Percentiles rank a stretch among this genome's conserved stretches.
Conservation (phyloP, 2,797 vertebrate species). For the Siniperca obscura region DNA sequence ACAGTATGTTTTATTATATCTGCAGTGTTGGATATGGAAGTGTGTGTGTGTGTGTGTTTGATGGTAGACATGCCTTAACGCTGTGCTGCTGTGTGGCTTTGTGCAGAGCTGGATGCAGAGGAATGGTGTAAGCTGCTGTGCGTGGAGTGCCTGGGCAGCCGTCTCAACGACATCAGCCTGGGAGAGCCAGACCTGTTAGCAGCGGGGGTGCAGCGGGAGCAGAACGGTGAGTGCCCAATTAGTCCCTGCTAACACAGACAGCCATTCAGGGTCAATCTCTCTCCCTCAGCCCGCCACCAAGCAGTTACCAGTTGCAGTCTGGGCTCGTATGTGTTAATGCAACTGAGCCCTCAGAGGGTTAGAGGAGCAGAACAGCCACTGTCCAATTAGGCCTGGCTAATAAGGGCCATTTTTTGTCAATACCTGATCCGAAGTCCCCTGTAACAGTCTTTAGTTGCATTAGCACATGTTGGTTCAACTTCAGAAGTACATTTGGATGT, state of each 20-base stretch:
- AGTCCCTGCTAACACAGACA: slow-evolving; percentile 76
- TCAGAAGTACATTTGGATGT: slow-evolving; percentile 45
- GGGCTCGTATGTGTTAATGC: slow-evolving; percentile 67
- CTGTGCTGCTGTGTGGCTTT: slow-evolving; percentile 45
- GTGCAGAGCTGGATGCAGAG: slow-evolving; percentile 96
- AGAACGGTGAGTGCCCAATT: slow-evolving; percentile 92
- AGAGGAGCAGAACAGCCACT: slow-evolving; percentile 66
- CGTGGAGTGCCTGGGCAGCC: slow-evolving; percentile 94
- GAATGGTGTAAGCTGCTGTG: slow-evolving; percentile 99
- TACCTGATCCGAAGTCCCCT: slow-evolving; percentile 62
- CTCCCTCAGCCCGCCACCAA: slow-evolving; percentile 59
- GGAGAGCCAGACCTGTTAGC: slow-evolving; percentile 98
- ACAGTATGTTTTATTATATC: slow-evolving; percentile 36
- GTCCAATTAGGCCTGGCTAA: slow-evolving; percentile 77
- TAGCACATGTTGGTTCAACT: slow-evolving; percentile 59
- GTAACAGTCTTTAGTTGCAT: slow-evolving; percentile 63
- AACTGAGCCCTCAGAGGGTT: slow-evolving; percentile 61
- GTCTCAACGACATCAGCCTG: slow-evolving; percentile 98
- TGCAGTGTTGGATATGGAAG: slow-evolving; percentile 20
- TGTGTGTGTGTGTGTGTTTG: slow-evolving; percentile 32
- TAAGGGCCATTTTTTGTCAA: slow-evolving; percentile 71
- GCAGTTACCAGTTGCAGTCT: slow-evolving; percentile 52
- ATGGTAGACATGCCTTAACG: slow-evolving; percentile 26
- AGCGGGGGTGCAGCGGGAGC: slow-evolving; percentile 96
- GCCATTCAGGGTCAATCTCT: slow-evolving; percentile 75